Evolutionary conservation across 1,140 invertebrate genomes (phyloP).

Genomic region (Bacillus rossius): DNA sequence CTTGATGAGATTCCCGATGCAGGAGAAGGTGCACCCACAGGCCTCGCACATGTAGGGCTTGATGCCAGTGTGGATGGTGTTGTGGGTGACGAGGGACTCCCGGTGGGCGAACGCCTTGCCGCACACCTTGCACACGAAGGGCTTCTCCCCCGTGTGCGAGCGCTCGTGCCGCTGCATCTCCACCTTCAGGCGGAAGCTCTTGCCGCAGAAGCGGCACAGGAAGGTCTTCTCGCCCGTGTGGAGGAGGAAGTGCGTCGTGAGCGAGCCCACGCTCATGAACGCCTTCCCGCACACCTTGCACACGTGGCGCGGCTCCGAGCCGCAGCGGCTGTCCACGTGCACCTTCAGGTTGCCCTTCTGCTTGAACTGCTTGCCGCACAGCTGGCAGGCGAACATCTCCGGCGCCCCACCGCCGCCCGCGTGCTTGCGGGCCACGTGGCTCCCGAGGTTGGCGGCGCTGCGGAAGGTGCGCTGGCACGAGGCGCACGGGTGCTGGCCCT

Average conservation of each 20-base stretch:
- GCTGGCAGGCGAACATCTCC: conserved; percentile 40
- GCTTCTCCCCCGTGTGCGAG: conserved; percentile 45
- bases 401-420: neutral
- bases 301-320: conserved; percentile 2
- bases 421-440: neutral
- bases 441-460: neutral
- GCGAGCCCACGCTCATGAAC: conserved; percentile 38
- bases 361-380: conserved; percentile 10
- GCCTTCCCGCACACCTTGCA: conserved; percentile 37
- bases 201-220: conserved; percentile 44
- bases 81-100: conserved; percentile 45
- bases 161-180: conserved; percentile 31
- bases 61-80: conserved; percentile 45
- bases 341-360: conserved; percentile 7
- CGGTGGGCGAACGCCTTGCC: conserved; percentile 47
- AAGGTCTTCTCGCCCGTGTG: conserved; percentile 44
- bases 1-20: conserved; percentile 40
- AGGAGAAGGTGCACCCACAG: conserved; percentile 40
- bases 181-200: conserved; percentile 34
- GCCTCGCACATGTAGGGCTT: conserved; percentile 41
- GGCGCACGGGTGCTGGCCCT: conserved; percentile 25
- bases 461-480: neutral
- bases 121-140: conserved; percentile 49
- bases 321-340: conserved; percentile 7
- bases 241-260: conserved; percentile 39